Conservation (phyloP, 1,140 invertebrate genomes). For the Chrysoperla carnea region DNA sequence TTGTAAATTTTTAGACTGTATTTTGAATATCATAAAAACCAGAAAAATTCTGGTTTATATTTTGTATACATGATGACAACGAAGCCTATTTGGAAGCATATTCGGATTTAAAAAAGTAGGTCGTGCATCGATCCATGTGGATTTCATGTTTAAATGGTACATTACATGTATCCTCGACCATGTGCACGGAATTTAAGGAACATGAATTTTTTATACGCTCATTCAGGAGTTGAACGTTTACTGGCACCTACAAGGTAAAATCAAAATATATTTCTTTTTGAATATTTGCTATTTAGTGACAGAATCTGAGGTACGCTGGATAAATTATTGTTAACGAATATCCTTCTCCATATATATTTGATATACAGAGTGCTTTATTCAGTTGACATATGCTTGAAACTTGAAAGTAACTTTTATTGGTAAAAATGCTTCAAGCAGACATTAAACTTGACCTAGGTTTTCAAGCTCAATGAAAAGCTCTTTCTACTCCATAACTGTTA, state of each 20-base stretch:
- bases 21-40: conserved; percentile 23
- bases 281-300: too few relatives aligned
- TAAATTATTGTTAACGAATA: too few relatives aligned
- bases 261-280: too few relatives aligned
- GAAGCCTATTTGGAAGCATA: conserved; percentile 62
- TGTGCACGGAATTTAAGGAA: conserved; percentile 48
- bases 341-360: too few relatives aligned
- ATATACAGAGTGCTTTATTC: too few relatives aligned
- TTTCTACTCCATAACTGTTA: too few relatives aligned
- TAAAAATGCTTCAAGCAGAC: too few relatives aligned
- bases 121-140: conserved; percentile 48
- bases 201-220: conserved; percentile 55
- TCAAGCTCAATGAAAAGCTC: too few relatives aligned
- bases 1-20: neutral
- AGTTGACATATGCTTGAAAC: too few relatives aligned
- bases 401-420: too few relatives aligned
- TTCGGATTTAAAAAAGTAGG: conserved; percentile 45
- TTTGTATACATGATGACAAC: conserved; percentile 60
- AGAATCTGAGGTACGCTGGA: too few relatives aligned
- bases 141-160: conserved; percentile 40
- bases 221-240: conserved; percentile 43
- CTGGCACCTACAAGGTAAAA: conserved; percentile 46
- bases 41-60: conserved; percentile 58
- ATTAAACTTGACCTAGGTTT: too few relatives aligned
- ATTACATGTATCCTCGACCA: conserved; percentile 51